These are phyloP conservation scores for Ptiloglossa arizonensis DNA, from an alignment of 1,140 invertebrate species.

Conservation along the genomic window DNA sequence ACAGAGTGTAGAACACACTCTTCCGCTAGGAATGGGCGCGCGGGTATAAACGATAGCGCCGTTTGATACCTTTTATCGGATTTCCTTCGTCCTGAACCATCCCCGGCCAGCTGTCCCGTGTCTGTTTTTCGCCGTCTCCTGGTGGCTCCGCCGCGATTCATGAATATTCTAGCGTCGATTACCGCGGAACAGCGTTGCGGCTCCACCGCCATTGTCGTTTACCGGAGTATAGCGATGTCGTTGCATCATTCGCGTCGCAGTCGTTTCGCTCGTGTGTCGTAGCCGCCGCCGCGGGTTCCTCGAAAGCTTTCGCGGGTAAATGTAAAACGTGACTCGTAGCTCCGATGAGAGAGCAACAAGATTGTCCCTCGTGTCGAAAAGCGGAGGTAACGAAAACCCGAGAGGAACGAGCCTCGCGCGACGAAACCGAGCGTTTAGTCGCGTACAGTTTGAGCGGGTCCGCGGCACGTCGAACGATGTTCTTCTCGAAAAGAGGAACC, in stretches of 20 bases:
- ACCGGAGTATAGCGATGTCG: conserved; percentile 49
- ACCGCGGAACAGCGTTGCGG: conserved; percentile 49
- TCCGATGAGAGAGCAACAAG: conserved; percentile 21
- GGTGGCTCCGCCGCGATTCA: conserved; percentile 50
- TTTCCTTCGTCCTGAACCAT: conserved; percentile 19
- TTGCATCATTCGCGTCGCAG: conserved; percentile 45
- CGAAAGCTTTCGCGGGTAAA: conserved; percentile 23
- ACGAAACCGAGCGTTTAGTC: not conserved
- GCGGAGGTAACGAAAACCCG: not conserved
- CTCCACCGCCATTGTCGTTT: conserved; percentile 67
- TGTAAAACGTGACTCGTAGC: conserved; percentile 40
- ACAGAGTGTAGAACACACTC: conserved; percentile 15
- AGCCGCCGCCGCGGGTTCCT: not conserved
- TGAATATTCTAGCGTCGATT: conserved; percentile 73
- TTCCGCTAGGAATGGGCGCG: not conserved
- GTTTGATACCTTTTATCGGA: conserved; percentile 48
- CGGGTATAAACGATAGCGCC: conserved; percentile 12
- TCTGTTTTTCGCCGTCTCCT: conserved; percentile 28
- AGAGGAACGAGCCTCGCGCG: not conserved
- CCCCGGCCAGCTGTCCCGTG: not conserved
- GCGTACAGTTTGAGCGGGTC: not conserved
- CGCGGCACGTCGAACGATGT: not conserved
- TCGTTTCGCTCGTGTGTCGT: conserved; percentile 25
- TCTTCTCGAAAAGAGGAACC: not conserved
- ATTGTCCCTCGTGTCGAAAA: conserved; percentile 19